Evolutionary conservation across 2,113 vertebrate genomes (phyloP).

Genomic region (Oryzias melastigma): DNA sequence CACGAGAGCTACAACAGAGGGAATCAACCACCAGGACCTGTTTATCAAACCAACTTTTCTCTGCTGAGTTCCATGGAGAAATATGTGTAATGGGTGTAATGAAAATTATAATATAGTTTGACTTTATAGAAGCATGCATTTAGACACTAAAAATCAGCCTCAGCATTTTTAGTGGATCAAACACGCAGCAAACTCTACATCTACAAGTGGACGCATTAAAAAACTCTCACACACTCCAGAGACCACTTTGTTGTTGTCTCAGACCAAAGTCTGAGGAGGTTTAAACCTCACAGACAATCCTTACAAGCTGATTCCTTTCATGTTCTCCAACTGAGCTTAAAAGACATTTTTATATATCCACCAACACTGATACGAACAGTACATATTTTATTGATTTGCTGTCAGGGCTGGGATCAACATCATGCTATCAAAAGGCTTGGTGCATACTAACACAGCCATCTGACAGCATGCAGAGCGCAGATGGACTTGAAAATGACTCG

Average conservation of each 20-base stretch:
- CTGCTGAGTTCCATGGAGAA: no score
- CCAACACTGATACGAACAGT: conserved; percentile 46
- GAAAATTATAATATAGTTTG: conserved; percentile 6
- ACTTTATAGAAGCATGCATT: background rate
- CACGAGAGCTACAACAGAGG: no score
- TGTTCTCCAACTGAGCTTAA: conserved; percentile 54
- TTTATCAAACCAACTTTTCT: no score
- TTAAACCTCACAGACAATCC: conserved; percentile 51
- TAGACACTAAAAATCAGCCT: no score
- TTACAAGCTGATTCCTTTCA: conserved; percentile 58
- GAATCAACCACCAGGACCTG: no score
- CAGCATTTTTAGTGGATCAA: no score
- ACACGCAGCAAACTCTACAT: no score
- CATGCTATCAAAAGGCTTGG: conserved; percentile 43
- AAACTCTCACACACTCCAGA: conserved; percentile 43
- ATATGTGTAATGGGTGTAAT: no score
- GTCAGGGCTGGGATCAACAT: conserved; percentile 54
- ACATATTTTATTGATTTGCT: conserved; percentile 71
- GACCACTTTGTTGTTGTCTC: conserved; percentile 63
- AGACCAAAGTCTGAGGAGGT: conserved; percentile 52
- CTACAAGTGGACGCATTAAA: conserved; percentile 6
- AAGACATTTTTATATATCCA: conserved; percentile 52
- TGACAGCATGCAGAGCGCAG: conserved; percentile 31
- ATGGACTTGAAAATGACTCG: conserved; percentile 45
- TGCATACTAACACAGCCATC: conserved; percentile 28